These are phyloP conservation scores for Phlogophora meticulosa DNA, from an alignment of 2,888 invertebrate genomes.

Conservation along the genomic window DNA sequence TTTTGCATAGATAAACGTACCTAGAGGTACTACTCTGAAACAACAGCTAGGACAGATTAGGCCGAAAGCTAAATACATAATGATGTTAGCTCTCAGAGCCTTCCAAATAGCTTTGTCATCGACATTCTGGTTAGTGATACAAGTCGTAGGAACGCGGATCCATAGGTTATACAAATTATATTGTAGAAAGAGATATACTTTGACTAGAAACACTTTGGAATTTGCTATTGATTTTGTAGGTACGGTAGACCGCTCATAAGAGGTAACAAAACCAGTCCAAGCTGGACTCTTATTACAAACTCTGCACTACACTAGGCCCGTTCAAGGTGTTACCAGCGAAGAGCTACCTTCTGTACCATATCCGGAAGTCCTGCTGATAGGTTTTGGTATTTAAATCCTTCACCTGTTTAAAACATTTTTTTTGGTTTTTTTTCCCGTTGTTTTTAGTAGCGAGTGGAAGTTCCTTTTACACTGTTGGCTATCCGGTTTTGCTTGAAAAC, in stretches of 20 bases:
- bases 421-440: not conserved
- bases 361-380: not conserved
- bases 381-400: not conserved
- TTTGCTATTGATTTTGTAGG: not conserved
- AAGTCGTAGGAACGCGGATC: constrained; percentile 63
- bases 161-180: constrained; percentile 48
- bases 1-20: constrained; percentile 10
- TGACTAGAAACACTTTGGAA: no score
- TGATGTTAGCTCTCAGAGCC: constrained; percentile 1
- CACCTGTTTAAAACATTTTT: not conserved
- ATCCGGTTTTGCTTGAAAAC: constrained; percentile 51
- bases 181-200: no score
- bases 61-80: not conserved
- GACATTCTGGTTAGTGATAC: constrained; percentile 54
- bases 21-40: not conserved
- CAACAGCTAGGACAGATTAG: not conserved
- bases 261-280: no score
- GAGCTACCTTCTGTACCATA: not conserved
- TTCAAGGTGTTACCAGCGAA: no score
- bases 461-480: constrained; percentile 21
- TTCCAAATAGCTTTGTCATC: constrained; percentile 58
- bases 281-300: no score
- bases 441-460: not conserved
- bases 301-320: no score
- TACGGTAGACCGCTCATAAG: no score